Evolutionary conservation across 2,797 vertebrate species (phyloP).

Genomic region (Eupleurogrammus muticus): DNA sequence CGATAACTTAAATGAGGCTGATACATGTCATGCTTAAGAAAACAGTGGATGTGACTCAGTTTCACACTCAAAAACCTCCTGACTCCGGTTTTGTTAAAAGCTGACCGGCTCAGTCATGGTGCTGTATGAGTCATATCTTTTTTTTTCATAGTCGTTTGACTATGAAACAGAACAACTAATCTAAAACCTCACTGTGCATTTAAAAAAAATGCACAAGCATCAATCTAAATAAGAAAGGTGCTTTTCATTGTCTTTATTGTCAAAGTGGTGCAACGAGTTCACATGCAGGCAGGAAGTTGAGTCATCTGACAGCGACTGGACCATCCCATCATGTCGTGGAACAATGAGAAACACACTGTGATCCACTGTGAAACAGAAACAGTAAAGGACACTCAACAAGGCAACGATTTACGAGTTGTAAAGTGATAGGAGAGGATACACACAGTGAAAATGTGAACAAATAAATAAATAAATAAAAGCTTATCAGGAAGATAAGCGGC

Average conservation of each 20-base stretch:
- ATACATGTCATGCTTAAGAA: not conserved
- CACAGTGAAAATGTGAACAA: conserved; percentile 16
- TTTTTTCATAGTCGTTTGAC: conserved; percentile 19
- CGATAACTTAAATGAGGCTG: not conserved
- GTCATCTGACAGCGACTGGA: conserved; percentile 18
- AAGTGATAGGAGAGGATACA: conserved; percentile 14
- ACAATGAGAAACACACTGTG: conserved; percentile 38
- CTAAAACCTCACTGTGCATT: conserved; percentile 1
- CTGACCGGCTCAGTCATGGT: conserved; percentile 1
- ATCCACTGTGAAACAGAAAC: conserved; percentile 45
- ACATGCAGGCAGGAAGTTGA: conserved; percentile 19
- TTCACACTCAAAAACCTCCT: not conserved
- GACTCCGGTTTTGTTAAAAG: conserved; percentile 18
- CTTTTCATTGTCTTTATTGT: conserved; percentile 17
- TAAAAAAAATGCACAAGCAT: conserved; percentile 11
- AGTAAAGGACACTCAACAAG: conserved; percentile 26
- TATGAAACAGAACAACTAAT: conserved; percentile 11
- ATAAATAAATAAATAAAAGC: conserved; percentile 29
- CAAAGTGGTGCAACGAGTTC: not conserved
- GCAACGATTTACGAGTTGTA: conserved; percentile 19
- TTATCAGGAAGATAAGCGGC: conserved; percentile 26
- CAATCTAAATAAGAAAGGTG: not conserved
- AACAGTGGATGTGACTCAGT: not conserved
- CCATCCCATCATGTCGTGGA: conserved; percentile 29
- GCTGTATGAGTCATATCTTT: conserved; percentile 18